Percentiles rank a stretch among this genome's conserved stretches.
These are phyloP conservation scores for Pollachius pollachius DNA, from an alignment of 2,113 vertebrate genomes.

Conservation along the genomic window DNA sequence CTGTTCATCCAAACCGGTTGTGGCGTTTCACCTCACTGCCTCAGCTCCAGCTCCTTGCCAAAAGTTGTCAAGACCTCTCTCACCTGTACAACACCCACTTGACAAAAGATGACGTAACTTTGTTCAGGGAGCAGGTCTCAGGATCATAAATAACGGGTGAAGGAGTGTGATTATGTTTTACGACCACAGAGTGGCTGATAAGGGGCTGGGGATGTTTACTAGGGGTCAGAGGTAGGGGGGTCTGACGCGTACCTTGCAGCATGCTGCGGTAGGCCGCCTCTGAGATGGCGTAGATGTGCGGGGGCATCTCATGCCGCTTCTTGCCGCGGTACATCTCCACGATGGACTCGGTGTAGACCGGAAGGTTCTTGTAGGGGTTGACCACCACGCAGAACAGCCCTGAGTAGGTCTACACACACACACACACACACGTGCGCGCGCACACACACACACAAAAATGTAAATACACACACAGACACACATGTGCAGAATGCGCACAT, in stretches of 20 bases:
- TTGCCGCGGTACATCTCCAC: constrained; percentile 93
- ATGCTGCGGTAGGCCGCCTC: constrained; percentile 91
- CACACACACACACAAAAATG: neutral
- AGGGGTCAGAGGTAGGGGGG: constrained; percentile 27
- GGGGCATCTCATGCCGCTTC: constrained; percentile 90
- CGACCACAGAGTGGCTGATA: constrained; percentile 19
- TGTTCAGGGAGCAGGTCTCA: no score
- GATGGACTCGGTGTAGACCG: constrained; percentile 90
- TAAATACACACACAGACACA: neutral
- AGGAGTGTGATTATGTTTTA: no score
- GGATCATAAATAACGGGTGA: no score
- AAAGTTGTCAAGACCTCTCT: no score
- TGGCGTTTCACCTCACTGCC: no score
- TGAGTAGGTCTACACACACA: constrained; percentile 82
- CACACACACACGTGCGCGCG: constrained; percentile 16
- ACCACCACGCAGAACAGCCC: constrained; percentile 93
- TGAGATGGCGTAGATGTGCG: constrained; percentile 90
- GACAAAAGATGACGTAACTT: no score
- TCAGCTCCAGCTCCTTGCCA: no score
- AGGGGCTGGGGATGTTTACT: neutral
- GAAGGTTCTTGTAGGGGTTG: constrained; percentile 91
- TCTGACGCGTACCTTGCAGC: constrained; percentile 81
- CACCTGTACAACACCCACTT: no score
- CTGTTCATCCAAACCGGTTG: no score
- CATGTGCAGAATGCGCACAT: neutral